These are phyloP conservation scores for Lordiphosa andalusiaca DNA, from an alignment of 2,888 invertebrate species.

Conservation along the genomic window DNA sequence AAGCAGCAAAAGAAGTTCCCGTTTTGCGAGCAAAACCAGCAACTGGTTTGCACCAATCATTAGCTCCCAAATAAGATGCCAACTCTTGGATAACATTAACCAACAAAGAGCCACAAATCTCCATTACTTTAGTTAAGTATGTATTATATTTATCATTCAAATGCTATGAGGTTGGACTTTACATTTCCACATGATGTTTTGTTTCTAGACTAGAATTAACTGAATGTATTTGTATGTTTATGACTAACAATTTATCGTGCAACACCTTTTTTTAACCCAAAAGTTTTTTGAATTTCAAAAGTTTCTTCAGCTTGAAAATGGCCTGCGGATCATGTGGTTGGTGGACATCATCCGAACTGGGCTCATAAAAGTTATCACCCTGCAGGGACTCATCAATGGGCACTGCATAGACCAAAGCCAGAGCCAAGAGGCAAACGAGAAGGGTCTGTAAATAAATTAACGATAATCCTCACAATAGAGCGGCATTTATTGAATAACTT, in stretches of 20 bases:
- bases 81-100: too few species aligned
- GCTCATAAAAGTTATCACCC: conserved; percentile 71
- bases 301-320: conserved; percentile 79
- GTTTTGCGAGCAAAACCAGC: too few species aligned
- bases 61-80: too few species aligned
- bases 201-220: conserved; percentile 18
- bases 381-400: conserved; percentile 75
- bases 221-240: conserved; percentile 24
- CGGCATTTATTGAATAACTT: conserved; percentile 24
- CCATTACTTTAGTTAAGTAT: conserved; percentile 44
- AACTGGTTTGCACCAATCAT: too few species aligned
- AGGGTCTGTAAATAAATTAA: conserved; percentile 60
- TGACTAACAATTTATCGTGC: conserved; percentile 1
- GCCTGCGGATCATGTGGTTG: conserved; percentile 76
- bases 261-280: conserved; percentile 62
- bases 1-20: too few species aligned
- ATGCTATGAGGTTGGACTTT: conserved; percentile 14
- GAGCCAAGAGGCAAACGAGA: conserved; percentile 70
- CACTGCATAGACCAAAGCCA: conserved; percentile 72
- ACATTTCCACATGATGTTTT: neutral
- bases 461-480: neutral
- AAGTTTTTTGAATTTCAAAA: conserved; percentile 75
- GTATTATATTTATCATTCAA: conserved; percentile 9
- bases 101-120: conserved; percentile 7
- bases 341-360: conserved; percentile 59